Percentiles rank a stretch among this genome's conserved stretches.
These are phyloP conservation scores for Chrysodeixis includens DNA, from an alignment of 2,888 invertebrate genomes.

Conservation along the genomic window DNA sequence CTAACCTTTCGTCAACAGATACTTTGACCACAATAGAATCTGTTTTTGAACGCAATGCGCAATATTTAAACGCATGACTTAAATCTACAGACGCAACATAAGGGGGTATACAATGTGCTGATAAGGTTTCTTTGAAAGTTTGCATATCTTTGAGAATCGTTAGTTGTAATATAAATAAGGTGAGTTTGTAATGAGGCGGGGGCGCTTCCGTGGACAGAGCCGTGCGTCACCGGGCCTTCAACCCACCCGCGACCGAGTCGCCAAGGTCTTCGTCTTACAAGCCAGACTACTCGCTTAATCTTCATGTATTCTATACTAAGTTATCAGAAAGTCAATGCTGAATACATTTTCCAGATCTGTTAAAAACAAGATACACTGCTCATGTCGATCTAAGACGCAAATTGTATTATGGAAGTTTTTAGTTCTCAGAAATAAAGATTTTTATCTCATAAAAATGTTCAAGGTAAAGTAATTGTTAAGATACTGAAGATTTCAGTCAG, in stretches of 20 bases:
- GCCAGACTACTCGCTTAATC: constrained; percentile 45
- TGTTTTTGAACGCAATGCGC: constrained; percentile 22
- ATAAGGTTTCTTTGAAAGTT: background rate
- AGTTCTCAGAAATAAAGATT: constrained; percentile 2
- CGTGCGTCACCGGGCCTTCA: constrained; percentile 75
- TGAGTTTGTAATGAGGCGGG: constrained; percentile 45
- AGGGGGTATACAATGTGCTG: background rate
- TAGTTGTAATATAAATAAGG: constrained; percentile 32
- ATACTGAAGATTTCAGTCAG: background rate
- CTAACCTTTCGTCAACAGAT: constrained; percentile 14
- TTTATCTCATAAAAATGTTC: constrained; percentile 1
- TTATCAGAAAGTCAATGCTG: constrained; percentile 34
- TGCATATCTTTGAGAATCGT: constrained; percentile 13
- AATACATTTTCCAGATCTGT: constrained; percentile 23
- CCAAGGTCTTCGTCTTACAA: constrained; percentile 65
- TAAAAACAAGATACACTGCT: constrained; percentile 10
- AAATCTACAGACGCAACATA: background rate
- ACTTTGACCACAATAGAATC: constrained; percentile 9
- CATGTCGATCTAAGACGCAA: background rate
- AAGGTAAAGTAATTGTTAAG: constrained; percentile 1
- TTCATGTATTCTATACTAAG: constrained; percentile 33
- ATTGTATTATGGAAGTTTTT: background rate
- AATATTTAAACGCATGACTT: constrained; percentile 21
- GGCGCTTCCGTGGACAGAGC: constrained; percentile 64
- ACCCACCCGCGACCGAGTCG: constrained; percentile 61